Evolutionary conservation across 2,797 vertebrate genomes (phyloP).

Genomic region (Premnoplex brunnescens): DNA sequence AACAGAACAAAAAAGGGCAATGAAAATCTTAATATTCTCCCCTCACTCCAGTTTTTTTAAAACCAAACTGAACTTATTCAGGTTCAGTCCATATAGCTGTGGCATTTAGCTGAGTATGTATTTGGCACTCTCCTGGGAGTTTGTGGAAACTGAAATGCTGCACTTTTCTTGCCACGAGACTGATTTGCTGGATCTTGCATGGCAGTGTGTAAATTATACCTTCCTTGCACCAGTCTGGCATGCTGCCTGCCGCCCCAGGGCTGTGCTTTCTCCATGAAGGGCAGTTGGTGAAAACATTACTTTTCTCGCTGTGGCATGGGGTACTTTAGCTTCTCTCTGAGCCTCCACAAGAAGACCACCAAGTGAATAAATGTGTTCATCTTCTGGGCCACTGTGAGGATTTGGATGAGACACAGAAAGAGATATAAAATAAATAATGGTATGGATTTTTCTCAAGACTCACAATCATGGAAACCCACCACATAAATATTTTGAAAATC

Average conservation of each 20-base stretch:
- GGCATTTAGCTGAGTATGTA: background rate
- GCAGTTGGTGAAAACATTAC: background rate
- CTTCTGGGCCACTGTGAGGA: background rate
- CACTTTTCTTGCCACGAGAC: background rate
- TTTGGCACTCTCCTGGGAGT: background rate
- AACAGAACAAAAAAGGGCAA: background rate
- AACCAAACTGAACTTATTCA: background rate
- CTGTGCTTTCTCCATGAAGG: background rate
- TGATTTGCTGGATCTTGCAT: background rate
- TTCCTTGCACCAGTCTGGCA: background rate
- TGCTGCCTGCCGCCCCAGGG: background rate
- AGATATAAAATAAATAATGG: background rate
- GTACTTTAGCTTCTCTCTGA: background rate
- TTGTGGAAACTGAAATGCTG: background rate
- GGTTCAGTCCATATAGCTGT: background rate
- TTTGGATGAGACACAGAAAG: background rate
- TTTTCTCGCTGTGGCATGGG: background rate
- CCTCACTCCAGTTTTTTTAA: background rate
- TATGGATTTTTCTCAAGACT: background rate
- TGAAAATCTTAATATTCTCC: constrained; percentile 12
- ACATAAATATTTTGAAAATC: background rate
- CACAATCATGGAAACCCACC: background rate
- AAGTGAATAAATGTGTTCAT: background rate
- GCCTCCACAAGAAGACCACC: background rate
- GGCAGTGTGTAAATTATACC: background rate